These are phyloP conservation scores for Ara ararauna DNA, from an alignment of 2,797 vertebrate species.

Conservation along the genomic window DNA sequence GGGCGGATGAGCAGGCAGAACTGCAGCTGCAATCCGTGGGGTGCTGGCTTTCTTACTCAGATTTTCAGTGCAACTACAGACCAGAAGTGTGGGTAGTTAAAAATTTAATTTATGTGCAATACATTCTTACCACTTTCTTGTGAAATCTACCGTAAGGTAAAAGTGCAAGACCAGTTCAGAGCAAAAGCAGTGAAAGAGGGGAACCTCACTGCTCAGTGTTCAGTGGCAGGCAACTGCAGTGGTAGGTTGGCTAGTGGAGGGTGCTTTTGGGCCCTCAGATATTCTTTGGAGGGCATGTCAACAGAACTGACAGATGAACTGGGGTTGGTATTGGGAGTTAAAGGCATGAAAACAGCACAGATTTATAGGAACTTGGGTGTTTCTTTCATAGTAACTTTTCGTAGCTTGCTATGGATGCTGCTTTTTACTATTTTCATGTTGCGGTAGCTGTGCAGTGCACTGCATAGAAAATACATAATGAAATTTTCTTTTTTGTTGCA, in stretches of 20 bases:
- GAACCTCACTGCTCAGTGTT: not conserved
- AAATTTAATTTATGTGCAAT: not conserved
- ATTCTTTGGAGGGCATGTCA: not conserved
- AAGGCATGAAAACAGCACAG: not conserved
- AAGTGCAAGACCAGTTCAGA: not conserved
- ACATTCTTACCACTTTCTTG: not conserved
- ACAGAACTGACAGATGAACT: not conserved
- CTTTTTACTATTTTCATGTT: not conserved
- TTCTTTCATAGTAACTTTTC: not conserved
- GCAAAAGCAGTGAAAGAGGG: not conserved
- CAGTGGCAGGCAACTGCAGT: accelerated
- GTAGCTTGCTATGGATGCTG: not conserved
- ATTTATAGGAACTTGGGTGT: not conserved
- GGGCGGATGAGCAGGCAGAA: not conserved
- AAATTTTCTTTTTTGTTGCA: not conserved
- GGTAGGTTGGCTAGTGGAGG: not conserved
- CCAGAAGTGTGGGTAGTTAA: not conserved
- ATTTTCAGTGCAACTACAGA: not conserved
- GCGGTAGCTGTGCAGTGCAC: not conserved
- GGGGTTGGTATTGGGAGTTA: not conserved
- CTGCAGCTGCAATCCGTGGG: accelerated
- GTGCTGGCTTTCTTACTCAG: not conserved
- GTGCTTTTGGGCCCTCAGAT: not conserved
- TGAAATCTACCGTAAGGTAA: not conserved
- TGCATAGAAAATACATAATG: not conserved